Percentiles rank a stretch among this genome's conserved stretches.
phyloP scores from a whole-genome alignment of 1,140 invertebrate species.

The Hormaphis cornu region DNA sequence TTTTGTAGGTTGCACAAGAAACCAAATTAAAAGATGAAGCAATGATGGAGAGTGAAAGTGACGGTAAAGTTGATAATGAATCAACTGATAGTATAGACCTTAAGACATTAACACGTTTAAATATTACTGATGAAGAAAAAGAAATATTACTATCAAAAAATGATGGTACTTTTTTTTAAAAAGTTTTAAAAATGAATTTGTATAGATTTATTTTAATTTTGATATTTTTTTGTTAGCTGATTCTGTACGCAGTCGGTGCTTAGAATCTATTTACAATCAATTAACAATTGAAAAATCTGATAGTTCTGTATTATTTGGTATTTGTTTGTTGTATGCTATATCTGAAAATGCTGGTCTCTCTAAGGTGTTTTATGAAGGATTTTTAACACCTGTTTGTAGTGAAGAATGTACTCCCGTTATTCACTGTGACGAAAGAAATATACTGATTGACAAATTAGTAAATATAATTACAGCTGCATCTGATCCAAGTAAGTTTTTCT shows the following conservation, averaged over 20 bases:
- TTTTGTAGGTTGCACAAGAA: background rate
- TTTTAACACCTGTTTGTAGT: conserved; percentile 1
- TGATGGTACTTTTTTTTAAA: background rate
- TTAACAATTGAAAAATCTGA: conserved; percentile 15
- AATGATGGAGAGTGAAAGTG: background rate
- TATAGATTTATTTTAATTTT: background rate
- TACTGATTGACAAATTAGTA: conserved; percentile 67
- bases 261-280: conserved; percentile 17
- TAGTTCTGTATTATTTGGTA: conserved; percentile 63
- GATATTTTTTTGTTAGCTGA: background rate
- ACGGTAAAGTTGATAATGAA: background rate
- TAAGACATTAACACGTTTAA: conserved; percentile 42
- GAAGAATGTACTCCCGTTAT: background rate
- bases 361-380: conserved; percentile 3
- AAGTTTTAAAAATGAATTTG: background rate
- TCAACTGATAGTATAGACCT: background rate
- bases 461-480: conserved; percentile 70
- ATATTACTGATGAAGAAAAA: conserved; percentile 91
- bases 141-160: conserved; percentile 40
- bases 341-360: conserved; percentile 80
- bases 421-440: conserved; percentile 47
- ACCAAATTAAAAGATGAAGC: background rate
- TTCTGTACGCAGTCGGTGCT: background rate
- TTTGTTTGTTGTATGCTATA: conserved; percentile 88
- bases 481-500: conserved; percentile 56